Evolutionary conservation across 2,113 vertebrate species (phyloP).

Genomic region (Poecile atricapillus): DNA sequence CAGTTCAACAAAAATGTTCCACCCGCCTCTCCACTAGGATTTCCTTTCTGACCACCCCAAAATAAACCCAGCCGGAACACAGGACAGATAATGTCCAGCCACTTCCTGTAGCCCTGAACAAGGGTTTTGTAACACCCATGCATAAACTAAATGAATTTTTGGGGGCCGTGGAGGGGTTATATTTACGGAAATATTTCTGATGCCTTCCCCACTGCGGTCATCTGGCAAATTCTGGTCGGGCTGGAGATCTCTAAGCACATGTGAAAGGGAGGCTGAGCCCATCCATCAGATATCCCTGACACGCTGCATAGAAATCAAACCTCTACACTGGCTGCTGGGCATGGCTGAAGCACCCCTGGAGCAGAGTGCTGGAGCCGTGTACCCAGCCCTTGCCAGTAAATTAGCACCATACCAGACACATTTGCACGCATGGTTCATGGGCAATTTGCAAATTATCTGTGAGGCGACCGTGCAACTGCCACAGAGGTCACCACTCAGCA

Average conservation of each 20-base stretch:
- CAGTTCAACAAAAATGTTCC: background rate
- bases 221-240: background rate
- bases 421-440: background rate
- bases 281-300: background rate
- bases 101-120: background rate
- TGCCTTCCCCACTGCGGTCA: background rate
- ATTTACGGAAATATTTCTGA: background rate
- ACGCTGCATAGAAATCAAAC: background rate
- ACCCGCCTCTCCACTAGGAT: background rate
- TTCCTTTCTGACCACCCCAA: constrained; percentile 37
- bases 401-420: background rate
- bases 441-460: background rate
- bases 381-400: background rate
- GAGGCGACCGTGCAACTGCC: background rate
- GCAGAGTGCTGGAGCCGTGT: background rate
- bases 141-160: background rate
- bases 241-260: background rate
- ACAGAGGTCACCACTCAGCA: background rate
- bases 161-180: background rate
- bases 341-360: background rate
- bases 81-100: background rate
- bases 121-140: background rate
- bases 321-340: background rate
- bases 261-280: background rate
- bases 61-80: constrained; percentile 4